Evolutionary conservation across 2,797 vertebrate species (phyloP), one percentile per base, ranked within the genome.

Genomic region (Microcaecilia unicolor): DNA sequence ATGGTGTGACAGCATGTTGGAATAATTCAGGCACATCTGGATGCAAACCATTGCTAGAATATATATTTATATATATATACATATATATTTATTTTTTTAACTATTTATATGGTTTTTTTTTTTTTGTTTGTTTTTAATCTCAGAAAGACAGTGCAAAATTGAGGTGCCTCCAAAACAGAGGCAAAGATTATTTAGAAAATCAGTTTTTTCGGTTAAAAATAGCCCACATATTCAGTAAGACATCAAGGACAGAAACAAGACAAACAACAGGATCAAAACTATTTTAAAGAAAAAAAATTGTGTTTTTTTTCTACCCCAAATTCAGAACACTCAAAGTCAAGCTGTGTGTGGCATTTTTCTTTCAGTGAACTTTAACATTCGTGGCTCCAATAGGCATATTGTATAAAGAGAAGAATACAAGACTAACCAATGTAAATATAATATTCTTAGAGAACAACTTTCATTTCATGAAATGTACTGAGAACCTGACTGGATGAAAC

Each of bases 11-110:
- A 72, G 67, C 70, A 74, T 73, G 41, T 61, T 56, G 45, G 6
- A 38, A 51, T 62, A 66, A 11, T 72, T 72, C 59, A 81, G 78
- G 76, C 74, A 81, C 78, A 51, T 71, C 49, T 48, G 72, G 73
- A 78, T 69, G 67, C 55, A 62, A 57, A 58, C 34, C n/a, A n/a
- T n/a, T n/a, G n/a, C n/a, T n/a, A n/a, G n/a, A n/a, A n/a, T n/a
- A n/a, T n/a, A n/a, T n/a, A n/a, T n/a, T n/a, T n/a, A n/a, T n/a
- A n/a, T n/a, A n/a, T n/a, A 40, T 40, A 2, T 23, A 41, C 29
- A 23, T n/a, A n/a, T n/a, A n/a, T n/a, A n/a, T n/a, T n/a, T n/a
- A n/a, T n/a, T n/a, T n/a, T n/a, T n/a, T n/a, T n/a, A n/a, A n/a
- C n/a, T 24, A 45, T 44, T 6, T 11, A 18, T 38, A 56, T 40